phyloP scores from a whole-genome alignment of 2,797 vertebrate species.

The Mareca penelope region DNA sequence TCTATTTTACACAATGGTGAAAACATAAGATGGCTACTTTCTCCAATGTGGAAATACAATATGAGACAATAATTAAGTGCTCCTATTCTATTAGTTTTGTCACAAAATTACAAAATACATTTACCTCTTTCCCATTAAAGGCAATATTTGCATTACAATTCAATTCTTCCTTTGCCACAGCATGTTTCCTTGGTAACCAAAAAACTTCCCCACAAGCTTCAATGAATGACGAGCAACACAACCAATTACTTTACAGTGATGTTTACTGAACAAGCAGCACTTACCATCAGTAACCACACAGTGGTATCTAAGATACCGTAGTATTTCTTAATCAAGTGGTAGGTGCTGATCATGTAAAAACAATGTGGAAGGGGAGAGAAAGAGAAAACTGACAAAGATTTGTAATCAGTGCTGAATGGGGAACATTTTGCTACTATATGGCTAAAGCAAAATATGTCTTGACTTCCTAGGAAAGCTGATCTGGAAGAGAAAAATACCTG shows the following conservation, averaged over 20 bases:
- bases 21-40: not conserved
- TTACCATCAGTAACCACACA: not conserved
- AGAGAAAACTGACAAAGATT: not conserved
- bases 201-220: not conserved
- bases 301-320: not conserved
- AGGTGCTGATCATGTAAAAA: not conserved
- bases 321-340: not conserved
- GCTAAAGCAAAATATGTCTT: not conserved
- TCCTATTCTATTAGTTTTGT: not conserved
- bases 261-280: not conserved
- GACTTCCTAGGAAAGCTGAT: not conserved
- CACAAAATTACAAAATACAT: not conserved
- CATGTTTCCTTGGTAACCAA: not conserved
- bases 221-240: not conserved
- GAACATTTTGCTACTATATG: not conserved
- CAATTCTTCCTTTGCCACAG: not conserved
- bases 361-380: fast-evolving
- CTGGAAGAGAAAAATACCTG: not conserved
- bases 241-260: not conserved
- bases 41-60: not conserved
- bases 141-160: not conserved
- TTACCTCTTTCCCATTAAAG: not conserved
- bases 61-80: not conserved
- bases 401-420: not conserved
- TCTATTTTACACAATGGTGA: not conserved